Evolutionary conservation across 2,797 vertebrate genomes (phyloP).

Genomic region (Microctenopoma lineatum): DNA sequence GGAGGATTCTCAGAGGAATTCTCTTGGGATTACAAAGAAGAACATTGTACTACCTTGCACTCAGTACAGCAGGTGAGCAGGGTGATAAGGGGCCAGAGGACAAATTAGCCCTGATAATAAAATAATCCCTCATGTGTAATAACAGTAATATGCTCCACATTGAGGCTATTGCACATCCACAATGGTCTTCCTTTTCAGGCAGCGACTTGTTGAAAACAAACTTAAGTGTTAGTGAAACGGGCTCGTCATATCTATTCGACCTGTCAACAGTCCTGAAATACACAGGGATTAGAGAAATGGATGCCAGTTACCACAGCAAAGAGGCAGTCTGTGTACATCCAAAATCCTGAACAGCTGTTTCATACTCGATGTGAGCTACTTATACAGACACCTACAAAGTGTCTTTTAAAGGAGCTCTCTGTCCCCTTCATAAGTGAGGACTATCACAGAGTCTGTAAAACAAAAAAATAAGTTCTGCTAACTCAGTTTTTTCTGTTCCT

Average conservation of each 20-base stretch:
- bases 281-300: slow-evolving; percentile 42
- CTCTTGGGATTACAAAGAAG: slow-evolving; percentile 76
- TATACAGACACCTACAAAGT: slow-evolving; percentile 5
- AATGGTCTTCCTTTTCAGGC: slow-evolving; percentile 49
- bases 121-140: slow-evolving; percentile 74
- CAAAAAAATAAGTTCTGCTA: no score
- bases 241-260: slow-evolving; percentile 48
- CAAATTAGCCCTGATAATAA: slow-evolving; percentile 73
- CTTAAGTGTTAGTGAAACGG: slow-evolving; percentile 62
- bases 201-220: slow-evolving; percentile 66
- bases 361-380: slow-evolving; percentile 16
- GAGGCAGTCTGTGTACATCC: slow-evolving; percentile 32
- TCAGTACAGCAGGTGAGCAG: slow-evolving; percentile 74
- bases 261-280: slow-evolving; percentile 67
- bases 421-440: neutral
- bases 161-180: slow-evolving; percentile 41
- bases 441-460: neutral
- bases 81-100: slow-evolving; percentile 63
- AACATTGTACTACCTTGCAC: slow-evolving; percentile 74
- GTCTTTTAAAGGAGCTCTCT: neutral
- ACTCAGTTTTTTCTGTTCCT: no score
- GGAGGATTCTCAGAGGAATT: slow-evolving; percentile 60
- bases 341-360: slow-evolving; percentile 58
- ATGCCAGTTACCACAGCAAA: slow-evolving; percentile 39
- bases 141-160: slow-evolving; percentile 60